A percentile compares a stretch with the other conserved stretches of the same genome.
phyloP scores from a whole-genome alignment of 2,113 vertebrate species.

The Dendropsophus ebraccatus region DNA sequence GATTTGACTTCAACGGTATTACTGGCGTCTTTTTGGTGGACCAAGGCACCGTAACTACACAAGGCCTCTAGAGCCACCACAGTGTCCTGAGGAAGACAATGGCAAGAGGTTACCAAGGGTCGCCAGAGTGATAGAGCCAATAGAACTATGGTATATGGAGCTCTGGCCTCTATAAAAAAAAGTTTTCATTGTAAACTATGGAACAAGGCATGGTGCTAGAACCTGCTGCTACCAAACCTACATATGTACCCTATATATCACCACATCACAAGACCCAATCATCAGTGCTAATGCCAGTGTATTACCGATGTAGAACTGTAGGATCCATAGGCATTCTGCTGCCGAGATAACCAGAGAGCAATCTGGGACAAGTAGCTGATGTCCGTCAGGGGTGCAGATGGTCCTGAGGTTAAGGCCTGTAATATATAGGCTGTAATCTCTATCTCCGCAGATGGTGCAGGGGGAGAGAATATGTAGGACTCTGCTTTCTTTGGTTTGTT shows the following conservation, averaged over 20 bases:
- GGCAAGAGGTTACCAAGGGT: background rate
- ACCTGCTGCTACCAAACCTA: background rate
- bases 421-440: conserved; percentile 61
- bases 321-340: conserved; percentile 63
- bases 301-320: conserved; percentile 64
- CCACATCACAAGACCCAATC: background rate
- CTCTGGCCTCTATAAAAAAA: background rate
- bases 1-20: conserved; percentile 62
- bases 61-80: conserved; percentile 74
- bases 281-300: background rate
- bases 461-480: background rate
- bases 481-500: background rate
- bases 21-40: conserved; percentile 10
- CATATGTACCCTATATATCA: background rate
- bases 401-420: conserved; percentile 58
- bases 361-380: conserved; percentile 1
- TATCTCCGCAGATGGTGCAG: fast-evolving
- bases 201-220: too few relatives aligned
- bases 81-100: conserved; percentile 66
- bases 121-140: too few relatives aligned
- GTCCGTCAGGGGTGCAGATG: background rate
- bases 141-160: background rate
- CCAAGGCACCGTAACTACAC: conserved; percentile 62
- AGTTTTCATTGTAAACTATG: background rate
- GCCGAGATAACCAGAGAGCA: conserved; percentile 60